These are phyloP conservation scores for Platygyra sinensis DNA, from an alignment of 64 coral and sea anemone species.

Conservation along the genomic window DNA sequence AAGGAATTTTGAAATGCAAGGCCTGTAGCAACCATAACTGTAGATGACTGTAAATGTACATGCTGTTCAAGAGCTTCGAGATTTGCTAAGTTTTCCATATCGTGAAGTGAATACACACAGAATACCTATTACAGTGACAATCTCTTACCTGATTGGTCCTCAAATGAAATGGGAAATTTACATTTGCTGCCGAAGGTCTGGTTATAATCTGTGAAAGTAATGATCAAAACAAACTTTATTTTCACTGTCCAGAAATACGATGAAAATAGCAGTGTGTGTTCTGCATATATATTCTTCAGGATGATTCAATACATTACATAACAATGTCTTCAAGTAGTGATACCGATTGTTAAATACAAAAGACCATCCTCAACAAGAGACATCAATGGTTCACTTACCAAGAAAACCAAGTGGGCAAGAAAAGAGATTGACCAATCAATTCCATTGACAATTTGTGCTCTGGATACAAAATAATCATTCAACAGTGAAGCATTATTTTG, in stretches of 20 bases:
- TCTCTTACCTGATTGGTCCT: constrained; percentile 94
- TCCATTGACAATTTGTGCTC: constrained; percentile 93
- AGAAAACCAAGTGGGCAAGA: constrained; percentile 85
- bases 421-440: constrained; percentile 89
- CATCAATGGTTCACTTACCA: constrained; percentile 62
- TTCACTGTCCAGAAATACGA: not conserved
- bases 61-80: too few relatives aligned
- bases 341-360: not conserved
- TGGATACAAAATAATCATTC: constrained; percentile 20
- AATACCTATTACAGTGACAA: too few relatives aligned
- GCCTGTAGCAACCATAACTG: too few relatives aligned
- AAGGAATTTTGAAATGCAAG: too few relatives aligned
- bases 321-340: not conserved
- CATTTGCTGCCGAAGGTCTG: constrained; percentile 88
- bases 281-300: too few relatives aligned
- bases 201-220: constrained; percentile 66
- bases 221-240: not conserved
- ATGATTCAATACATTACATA: too few relatives aligned
- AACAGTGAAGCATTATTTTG: too few relatives aligned
- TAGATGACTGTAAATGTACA: too few relatives aligned
- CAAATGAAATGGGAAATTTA: constrained; percentile 93
- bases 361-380: not conserved
- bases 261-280: too few relatives aligned
- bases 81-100: too few relatives aligned
- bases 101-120: too few relatives aligned